Conservation (phyloP, 2,888 invertebrate species). For the Drosophila buzzatii region DNA sequence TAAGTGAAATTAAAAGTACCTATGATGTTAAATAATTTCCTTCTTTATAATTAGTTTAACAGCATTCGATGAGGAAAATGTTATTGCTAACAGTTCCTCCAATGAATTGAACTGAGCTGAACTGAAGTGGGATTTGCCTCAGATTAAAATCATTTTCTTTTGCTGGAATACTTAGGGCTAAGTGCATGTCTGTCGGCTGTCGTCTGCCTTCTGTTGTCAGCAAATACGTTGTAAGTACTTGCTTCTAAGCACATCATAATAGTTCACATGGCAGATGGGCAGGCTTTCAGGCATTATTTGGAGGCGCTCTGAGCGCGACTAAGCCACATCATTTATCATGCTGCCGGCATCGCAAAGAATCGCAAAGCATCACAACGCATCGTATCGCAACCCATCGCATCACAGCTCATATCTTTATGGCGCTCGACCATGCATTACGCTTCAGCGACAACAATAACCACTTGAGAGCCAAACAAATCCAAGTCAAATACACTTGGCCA, state of each 20-base stretch:
- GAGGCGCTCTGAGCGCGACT: slow-evolving; percentile 31
- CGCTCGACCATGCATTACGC: slow-evolving; percentile 56
- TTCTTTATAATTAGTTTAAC: background rate
- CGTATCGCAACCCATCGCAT: slow-evolving; percentile 28
- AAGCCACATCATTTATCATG: slow-evolving; percentile 68
- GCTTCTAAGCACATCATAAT: slow-evolving; percentile 36
- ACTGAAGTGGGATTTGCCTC: slow-evolving; percentile 1
- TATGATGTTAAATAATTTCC: slow-evolving; percentile 2
- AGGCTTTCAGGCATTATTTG: slow-evolving; percentile 50
- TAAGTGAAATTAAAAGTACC: background rate
- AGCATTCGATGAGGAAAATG: background rate
- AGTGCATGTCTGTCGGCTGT: slow-evolving; percentile 50
- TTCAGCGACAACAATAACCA: slow-evolving; percentile 75
- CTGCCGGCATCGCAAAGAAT: slow-evolving; percentile 6
- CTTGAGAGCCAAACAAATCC: slow-evolving; percentile 57
- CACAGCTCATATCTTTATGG: slow-evolving; percentile 44
- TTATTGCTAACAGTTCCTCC: background rate
- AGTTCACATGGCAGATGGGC: slow-evolving; percentile 24
- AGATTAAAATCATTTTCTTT: slow-evolving; percentile 53
- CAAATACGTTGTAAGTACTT: slow-evolving; percentile 53
- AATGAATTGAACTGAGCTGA: background rate
- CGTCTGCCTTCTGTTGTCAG: slow-evolving; percentile 41
- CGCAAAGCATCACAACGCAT: slow-evolving; percentile 11
- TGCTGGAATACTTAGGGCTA: slow-evolving; percentile 50
- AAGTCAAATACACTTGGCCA: slow-evolving; percentile 48